Evolutionary conservation across 37 sponge, comb jelly and placozoan genomes (phyloP).

Genomic region (Haliclona indistincta): DNA sequence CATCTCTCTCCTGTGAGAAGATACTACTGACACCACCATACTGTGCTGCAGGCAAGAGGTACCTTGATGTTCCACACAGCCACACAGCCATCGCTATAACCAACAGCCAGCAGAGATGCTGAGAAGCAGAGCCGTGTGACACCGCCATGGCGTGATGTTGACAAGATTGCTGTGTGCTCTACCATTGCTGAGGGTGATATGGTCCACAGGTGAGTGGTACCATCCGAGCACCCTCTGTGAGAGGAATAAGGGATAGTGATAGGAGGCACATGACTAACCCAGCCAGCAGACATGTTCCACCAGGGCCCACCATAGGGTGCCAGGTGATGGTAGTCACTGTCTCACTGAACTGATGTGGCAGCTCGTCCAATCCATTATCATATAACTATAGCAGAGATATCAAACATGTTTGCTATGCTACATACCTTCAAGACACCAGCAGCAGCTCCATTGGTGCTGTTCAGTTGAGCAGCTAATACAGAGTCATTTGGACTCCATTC

Average conservation of each 20-base stretch:
- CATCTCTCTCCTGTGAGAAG: background rate
- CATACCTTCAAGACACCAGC: background rate
- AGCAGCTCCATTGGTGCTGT: no score
- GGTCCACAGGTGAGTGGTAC: no score
- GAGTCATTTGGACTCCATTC: no score
- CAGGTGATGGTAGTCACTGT: conserved; percentile 4
- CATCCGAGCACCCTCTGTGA: no score
- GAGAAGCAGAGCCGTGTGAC: background rate
- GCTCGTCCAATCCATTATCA: no score
- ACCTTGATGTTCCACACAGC: conserved; percentile 68
- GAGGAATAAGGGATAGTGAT: no score
- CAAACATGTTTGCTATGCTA: background rate
- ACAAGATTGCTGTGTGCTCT: no score
- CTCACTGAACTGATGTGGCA: no score
- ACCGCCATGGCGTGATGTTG: no score
- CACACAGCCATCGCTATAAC: conserved; percentile 66
- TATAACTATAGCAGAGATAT: background rate
- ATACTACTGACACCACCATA: background rate
- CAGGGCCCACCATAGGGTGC: conserved; percentile 19
- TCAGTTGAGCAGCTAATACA: no score
- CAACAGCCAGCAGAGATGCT: conserved; percentile 50
- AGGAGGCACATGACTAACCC: no score
- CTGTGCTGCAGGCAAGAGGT: background rate
- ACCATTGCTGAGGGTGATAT: no score
- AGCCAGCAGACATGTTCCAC: conserved; percentile 50